Evolutionary conservation across 2,888 invertebrate species (phyloP).

Genomic region (Eupithecia centaureata): DNA sequence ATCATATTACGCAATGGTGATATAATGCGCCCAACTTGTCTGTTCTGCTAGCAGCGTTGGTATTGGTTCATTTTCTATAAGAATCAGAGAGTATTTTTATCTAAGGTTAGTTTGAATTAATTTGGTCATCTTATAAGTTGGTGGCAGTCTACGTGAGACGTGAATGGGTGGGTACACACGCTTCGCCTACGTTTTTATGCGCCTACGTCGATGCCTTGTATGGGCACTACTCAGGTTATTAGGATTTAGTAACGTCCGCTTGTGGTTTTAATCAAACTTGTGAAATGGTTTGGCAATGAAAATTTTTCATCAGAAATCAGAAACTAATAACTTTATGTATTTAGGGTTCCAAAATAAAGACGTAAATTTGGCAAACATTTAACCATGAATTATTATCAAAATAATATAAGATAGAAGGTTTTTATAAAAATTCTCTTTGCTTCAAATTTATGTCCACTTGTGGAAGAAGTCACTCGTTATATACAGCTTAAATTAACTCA

Average conservation of each 20-base stretch:
- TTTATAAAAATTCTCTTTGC: no score
- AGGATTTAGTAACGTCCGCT: constrained; percentile 42
- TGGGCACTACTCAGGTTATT: constrained; percentile 49
- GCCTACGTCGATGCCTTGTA: constrained; percentile 59
- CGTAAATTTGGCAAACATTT: no score
- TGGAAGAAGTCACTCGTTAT: no score
- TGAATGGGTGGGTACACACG: constrained; percentile 52
- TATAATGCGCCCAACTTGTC: background rate
- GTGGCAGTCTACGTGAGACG: constrained; percentile 38
- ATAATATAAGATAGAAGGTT: no score
- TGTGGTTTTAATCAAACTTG: constrained; percentile 32
- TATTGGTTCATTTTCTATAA: background rate
- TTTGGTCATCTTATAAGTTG: background rate
- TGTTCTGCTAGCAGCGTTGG: background rate
- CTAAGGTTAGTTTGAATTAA: background rate
- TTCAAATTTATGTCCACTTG: no score
- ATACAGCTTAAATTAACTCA: background rate
- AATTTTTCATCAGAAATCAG: background rate
- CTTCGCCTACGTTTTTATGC: constrained; percentile 53
- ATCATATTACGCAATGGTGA: background rate
- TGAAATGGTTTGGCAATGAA: constrained; percentile 6
- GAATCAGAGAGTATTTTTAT: background rate
- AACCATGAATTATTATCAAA: no score
- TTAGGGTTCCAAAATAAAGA: no score
- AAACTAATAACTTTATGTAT: no score